These are phyloP conservation scores for Perithous albicinctus DNA, from an alignment of 2,888 invertebrate genomes.

Conservation along the genomic window DNA sequence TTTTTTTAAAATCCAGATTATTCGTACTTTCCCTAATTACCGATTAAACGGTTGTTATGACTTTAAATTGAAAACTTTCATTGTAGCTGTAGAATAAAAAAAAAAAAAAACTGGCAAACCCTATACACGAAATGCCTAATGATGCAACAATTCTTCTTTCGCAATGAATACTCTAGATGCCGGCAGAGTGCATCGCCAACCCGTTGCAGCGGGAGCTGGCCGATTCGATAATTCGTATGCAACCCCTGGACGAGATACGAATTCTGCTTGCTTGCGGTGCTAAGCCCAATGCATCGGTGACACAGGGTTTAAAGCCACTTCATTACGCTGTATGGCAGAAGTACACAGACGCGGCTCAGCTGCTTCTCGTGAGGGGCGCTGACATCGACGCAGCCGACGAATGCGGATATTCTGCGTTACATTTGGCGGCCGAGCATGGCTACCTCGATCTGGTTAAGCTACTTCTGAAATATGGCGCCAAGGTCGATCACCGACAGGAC, in stretches of 20 bases:
- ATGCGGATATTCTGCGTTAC: slow-evolving; percentile 96
- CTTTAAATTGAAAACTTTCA: too few species aligned
- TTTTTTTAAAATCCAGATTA: too few species aligned
- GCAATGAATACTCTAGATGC: slow-evolving; percentile 85
- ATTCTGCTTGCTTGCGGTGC: slow-evolving; percentile 95
- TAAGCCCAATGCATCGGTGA: slow-evolving; percentile 92
- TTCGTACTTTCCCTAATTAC: too few species aligned
- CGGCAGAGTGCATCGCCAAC: slow-evolving; percentile 90
- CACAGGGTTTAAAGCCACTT: slow-evolving; percentile 94
- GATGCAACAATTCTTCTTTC: slow-evolving; percentile 36
- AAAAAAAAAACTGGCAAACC: not conserved
- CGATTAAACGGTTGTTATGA: too few species aligned
- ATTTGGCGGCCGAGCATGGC: slow-evolving; percentile 96
- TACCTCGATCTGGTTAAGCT: slow-evolving; percentile 89
- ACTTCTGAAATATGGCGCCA: slow-evolving; percentile 91
- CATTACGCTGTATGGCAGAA: slow-evolving; percentile 97
- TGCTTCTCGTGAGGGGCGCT: slow-evolving; percentile 92
- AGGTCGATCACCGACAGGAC: slow-evolving; percentile 92
- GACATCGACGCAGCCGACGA: slow-evolving; percentile 94
- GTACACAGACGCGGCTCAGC: slow-evolving; percentile 91
- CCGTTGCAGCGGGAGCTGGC: slow-evolving; percentile 94
- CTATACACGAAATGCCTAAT: slow-evolving; percentile 11
- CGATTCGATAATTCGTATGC: slow-evolving; percentile 95
- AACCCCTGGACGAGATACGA: slow-evolving; percentile 94
- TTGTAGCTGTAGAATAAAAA: not conserved